Base-by-base conservation (phyloP, 2,797 vertebrate species). In the Taeniopygia guttata region DNA sequence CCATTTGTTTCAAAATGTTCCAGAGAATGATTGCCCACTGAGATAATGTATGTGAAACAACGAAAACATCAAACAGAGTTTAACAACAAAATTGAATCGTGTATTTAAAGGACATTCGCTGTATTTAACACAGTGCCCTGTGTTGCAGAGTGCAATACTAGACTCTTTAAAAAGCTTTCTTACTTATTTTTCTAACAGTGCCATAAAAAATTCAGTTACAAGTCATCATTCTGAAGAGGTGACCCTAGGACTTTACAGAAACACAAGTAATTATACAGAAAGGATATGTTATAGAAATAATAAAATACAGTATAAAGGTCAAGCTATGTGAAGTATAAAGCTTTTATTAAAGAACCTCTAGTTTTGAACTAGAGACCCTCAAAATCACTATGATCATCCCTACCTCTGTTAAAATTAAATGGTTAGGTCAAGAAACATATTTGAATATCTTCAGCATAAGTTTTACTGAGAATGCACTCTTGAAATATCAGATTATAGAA, bases 1-100 rank as follows among this genome's bases (percentile, higher is more conserved):
- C 73, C 85, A 60, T 94, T 97, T 90, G 96, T 96, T 97, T 97
- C 88, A 96, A 94, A 97, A 96, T 62, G 94, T 96, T 96, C 95
- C 95, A 94, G 66, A 84, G 97, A 97, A 96, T 9, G 96, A 97
- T 96, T 92, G 95, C 96, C 95, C 88, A 60, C 46, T 89, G 87
- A 97, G 96, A 97, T 97, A 97, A 95, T 49, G 52, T 46, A 90
- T 91, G 55, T 22, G 81, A 94, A 94, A 87, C 62, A 96, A 95
- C 95, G 94, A 90, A 96, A 97, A 97, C 94, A 96, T 97, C 92
- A 97, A 96, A 96, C 54, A 0, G 89, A 91, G 49, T 92, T 97
- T 93, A 96, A 96, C 10, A 26, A 93, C 25, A 2, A 91, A 92
- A 93, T 60, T n/a, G 55, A 69, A 86, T 55, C 2, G 0, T 42